These are phyloP conservation scores for Steinernema scapterisci DNA, from an alignment of 2,888 invertebrate genomes.

Conservation along the genomic window DNA sequence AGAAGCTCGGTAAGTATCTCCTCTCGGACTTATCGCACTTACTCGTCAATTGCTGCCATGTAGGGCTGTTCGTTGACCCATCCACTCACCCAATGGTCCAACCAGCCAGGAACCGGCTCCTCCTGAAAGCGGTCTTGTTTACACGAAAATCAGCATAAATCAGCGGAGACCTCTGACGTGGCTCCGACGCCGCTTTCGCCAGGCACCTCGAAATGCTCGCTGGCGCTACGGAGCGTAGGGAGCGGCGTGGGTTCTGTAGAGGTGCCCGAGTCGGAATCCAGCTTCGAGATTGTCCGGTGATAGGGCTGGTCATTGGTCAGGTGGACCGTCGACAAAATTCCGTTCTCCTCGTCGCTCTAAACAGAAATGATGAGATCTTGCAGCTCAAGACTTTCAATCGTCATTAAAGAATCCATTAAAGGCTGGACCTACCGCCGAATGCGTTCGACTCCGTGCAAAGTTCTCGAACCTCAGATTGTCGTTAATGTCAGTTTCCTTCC, in stretches of 20 bases:
- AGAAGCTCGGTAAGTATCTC: background rate
- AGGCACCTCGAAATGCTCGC: background rate
- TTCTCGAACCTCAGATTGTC: conserved; percentile 29
- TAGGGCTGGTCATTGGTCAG: background rate
- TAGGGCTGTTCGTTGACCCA: conserved; percentile 56
- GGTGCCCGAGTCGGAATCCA: conserved; percentile 19
- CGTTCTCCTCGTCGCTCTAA: conserved; percentile 36
- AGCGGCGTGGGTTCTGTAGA: conserved; percentile 17
- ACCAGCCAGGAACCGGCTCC: conserved; percentile 42
- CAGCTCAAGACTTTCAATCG: too few species aligned
- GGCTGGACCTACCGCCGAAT: background rate
- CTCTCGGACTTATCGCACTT: background rate
- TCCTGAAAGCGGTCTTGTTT: conserved; percentile 12
- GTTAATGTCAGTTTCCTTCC: conserved; percentile 39
- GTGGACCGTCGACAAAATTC: conserved; percentile 3
- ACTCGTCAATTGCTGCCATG: conserved; percentile 24
- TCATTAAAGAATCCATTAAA: too few species aligned
- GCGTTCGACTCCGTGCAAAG: conserved; percentile 3
- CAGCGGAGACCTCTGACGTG: conserved; percentile 19
- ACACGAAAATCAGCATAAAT: background rate
- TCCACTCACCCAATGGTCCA: conserved; percentile 58
- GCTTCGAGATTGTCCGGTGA: background rate
- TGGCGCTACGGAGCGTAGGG: background rate
- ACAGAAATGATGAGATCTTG: conserved; percentile 29
- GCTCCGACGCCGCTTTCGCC: background rate